Base-by-base conservation (phyloP, 2,888 invertebrate genomes). In the Holacanthella duospinosa region DNA sequence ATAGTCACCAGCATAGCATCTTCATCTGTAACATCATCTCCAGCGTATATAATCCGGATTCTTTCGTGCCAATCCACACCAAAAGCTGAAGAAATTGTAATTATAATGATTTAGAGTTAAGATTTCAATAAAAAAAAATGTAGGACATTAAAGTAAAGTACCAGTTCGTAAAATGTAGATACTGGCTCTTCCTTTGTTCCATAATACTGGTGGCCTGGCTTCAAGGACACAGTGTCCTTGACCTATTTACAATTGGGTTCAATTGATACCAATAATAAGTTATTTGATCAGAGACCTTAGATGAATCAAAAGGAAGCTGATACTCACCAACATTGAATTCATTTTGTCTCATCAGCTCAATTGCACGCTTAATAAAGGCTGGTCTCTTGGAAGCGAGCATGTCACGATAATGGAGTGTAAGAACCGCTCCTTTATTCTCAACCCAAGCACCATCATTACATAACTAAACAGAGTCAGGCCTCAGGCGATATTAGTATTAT, bases 371-470 rank as follows among this genome's bases (percentile, higher is more conserved):
- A 1, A 87, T 84, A 76, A 91, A 81, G 3, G 81, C 82, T 0
- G 83, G 80, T 54, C 89, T 83, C 68, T 85, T 79, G 59, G 85
- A 81, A 60, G 82, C 75, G 12, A 90, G 90, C 0, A 89, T 87
- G 78, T 91, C 90, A 9, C 91, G 84, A 78, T 85, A 92, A 77
- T 92, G 92, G 82, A 89, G 91, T 1, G 92, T 91, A 44, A 92
- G 78, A 6, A 91, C 78, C 0, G 90, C 87, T 0, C 91, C 91
- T 76, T 92, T 92, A 78, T 91, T 91, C 77, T 92, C 92, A 9
- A 92, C 91, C 91, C 92, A 92, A 0, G 91, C 90, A 2, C 92
- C 91, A 74, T 91, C 89, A 70, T 82, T 84, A 76, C 90, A 91
- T 2, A 90, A 85, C 86, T 86, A 71, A 1, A 19, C 55, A 36